These are phyloP conservation scores for Gryllus longicercus DNA, from an alignment of 2,888 invertebrate genomes.

Conservation along the genomic window DNA sequence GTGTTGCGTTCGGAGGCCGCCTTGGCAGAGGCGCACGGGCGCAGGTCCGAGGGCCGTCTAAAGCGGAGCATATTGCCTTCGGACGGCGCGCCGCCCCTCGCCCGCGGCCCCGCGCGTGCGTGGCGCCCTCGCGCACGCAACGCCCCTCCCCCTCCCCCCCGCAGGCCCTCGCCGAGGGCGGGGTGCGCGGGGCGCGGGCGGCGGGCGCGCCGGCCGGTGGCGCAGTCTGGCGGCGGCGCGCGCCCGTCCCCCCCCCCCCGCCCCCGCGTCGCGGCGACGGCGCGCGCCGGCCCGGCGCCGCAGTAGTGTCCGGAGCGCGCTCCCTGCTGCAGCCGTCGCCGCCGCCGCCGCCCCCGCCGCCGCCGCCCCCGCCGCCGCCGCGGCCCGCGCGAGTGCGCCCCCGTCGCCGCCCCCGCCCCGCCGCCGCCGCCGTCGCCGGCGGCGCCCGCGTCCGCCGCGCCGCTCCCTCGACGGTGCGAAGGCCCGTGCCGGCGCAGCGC, in stretches of 20 bases:
- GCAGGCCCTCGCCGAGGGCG: neutral
- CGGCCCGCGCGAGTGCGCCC: neutral
- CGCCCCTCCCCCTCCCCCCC: neutral
- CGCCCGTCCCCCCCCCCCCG: too few relatives aligned
- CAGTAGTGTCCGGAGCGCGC: neutral
- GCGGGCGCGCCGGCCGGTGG: too few relatives aligned
- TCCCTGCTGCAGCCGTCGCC: neutral
- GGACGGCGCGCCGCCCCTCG: too few relatives aligned
- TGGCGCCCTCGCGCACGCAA: neutral
- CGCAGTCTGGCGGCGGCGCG: neutral
- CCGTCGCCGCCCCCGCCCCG: neutral
- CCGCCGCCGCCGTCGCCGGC: neutral
- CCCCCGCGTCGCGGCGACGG: neutral
- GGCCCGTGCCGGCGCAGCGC: too few relatives aligned
- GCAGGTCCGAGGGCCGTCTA: too few relatives aligned
- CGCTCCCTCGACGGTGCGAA: neutral
- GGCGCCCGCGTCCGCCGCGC: neutral
- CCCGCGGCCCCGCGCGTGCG: too few relatives aligned
- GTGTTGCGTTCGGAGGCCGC: neutral
- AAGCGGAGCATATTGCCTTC: too few relatives aligned
- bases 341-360: neutral
- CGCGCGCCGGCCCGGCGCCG: neutral
- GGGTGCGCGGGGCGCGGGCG: neutral
- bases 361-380: neutral
- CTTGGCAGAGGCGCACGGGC: neutral